A percentile compares a stretch with the other conserved stretches of the same genome.
Evolutionary conservation across 2,888 invertebrate genomes (phyloP).

Genomic region (Drosophila nr. perissopoda): DNA sequence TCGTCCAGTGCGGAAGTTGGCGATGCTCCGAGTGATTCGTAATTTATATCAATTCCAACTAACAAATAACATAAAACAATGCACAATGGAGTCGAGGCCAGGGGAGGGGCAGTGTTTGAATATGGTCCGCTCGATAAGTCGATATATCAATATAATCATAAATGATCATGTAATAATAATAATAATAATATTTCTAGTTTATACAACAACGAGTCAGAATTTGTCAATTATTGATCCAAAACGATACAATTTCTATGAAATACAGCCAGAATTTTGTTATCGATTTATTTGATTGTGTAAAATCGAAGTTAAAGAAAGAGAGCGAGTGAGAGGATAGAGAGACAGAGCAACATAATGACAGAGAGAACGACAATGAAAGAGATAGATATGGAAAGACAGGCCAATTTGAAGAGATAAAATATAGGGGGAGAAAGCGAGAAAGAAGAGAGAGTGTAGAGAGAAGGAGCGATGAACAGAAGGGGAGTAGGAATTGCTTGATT

Average conservation of each 20-base stretch:
- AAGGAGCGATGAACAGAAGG: neutral
- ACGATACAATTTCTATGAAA: neutral
- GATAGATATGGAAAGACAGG: no score
- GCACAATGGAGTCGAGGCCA: slow-evolving; percentile 1
- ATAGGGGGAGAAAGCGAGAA: neutral
- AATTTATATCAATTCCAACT: slow-evolving; percentile 38
- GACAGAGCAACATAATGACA: no score
- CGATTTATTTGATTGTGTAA: no score
- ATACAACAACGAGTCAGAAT: neutral
- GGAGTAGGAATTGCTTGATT: neutral
- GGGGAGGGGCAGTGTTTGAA: neutral
- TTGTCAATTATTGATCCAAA: neutral
- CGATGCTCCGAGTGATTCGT: slow-evolving; percentile 18
- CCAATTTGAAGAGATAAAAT: neutral
- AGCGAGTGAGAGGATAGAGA: no score
- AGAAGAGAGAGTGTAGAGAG: neutral
- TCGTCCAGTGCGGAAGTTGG: slow-evolving; percentile 27
- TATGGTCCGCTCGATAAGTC: neutral
- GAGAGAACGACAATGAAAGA: neutral
- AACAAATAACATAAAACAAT: slow-evolving; percentile 14
- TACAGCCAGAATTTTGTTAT: no score
- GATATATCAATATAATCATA: neutral
- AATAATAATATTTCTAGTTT: neutral
- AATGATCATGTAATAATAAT: neutral
- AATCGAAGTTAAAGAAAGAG: no score